Evolutionary conservation across 2,797 vertebrate species (phyloP).

Genomic region (Fratercula arctica): DNA sequence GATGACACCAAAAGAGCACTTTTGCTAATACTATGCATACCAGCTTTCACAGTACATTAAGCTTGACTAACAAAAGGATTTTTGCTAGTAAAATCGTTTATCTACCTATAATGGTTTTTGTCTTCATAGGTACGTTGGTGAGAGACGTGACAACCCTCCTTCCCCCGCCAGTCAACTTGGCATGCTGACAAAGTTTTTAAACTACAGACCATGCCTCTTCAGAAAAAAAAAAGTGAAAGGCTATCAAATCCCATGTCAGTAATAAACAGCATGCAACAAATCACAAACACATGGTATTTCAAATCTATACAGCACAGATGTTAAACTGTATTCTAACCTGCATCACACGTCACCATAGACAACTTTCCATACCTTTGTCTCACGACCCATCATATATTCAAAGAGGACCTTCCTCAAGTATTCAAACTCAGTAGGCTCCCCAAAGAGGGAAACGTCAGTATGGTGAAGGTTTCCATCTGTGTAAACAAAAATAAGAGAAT

Average conservation of each 20-base stretch:
- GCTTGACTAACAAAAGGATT: background rate
- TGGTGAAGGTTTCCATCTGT: conserved; percentile 83
- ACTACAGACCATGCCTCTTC: background rate
- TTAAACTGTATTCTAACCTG: background rate
- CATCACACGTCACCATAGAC: background rate
- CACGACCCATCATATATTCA: conserved; percentile 99
- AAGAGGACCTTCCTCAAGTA: conserved; percentile 97
- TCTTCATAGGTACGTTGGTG: background rate
- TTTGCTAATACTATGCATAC: background rate
- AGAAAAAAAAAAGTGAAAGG: background rate
- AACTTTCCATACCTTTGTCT: conserved; percentile 89
- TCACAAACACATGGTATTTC: background rate
- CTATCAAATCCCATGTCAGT: background rate
- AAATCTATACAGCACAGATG: background rate
- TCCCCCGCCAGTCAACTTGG: background rate
- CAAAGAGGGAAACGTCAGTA: conserved; percentile 78
- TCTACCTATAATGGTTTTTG: background rate
- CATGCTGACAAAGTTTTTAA: background rate
- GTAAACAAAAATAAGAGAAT: conserved; percentile 15
- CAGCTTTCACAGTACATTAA: background rate
- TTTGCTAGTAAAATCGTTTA: background rate
- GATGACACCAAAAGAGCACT: background rate
- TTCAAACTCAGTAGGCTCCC: conserved; percentile 92
- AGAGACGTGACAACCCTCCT: background rate
- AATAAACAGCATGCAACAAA: background rate